Evolutionary conservation across 1,140 invertebrate genomes (phyloP).

Genomic region (Ptiloglossa arizonensis): DNA sequence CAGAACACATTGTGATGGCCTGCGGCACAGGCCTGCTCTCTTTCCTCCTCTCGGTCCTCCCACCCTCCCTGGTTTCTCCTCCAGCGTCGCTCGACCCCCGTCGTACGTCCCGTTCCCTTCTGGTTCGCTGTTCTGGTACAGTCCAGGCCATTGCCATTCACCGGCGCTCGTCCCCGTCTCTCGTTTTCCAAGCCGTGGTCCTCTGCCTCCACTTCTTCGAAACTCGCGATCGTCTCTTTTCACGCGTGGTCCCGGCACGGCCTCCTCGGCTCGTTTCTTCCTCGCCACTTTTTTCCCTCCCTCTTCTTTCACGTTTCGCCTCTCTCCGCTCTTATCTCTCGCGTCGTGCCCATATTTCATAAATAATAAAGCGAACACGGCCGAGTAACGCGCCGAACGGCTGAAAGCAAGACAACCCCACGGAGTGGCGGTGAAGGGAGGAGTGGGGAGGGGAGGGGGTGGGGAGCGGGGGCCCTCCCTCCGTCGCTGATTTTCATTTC

Average conservation of each 20-base stretch:
- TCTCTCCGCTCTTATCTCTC: not conserved
- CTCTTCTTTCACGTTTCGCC: conserved; percentile 1
- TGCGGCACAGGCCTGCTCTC: conserved; percentile 42
- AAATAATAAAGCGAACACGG: conserved; percentile 53
- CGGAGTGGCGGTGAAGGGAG: too few species aligned
- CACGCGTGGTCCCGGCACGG: not conserved
- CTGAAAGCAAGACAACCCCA: conserved; percentile 23
- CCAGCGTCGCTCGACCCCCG: not conserved
- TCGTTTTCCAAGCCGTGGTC: conserved; percentile 32
- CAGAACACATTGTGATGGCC: conserved; percentile 55
- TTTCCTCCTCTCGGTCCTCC: not conserved
- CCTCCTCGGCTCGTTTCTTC: conserved; percentile 17
- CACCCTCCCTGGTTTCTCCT: not conserved
- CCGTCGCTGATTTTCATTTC: conserved; percentile 52
- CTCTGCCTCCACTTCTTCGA: not conserved
- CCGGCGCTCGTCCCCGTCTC: conserved; percentile 24
- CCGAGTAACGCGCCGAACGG: conserved; percentile 38
- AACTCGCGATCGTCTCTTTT: not conserved
- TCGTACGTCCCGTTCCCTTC: too few species aligned
- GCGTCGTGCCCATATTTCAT: conserved; percentile 26
- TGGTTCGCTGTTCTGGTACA: conserved; percentile 19
- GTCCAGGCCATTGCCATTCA: conserved; percentile 50
- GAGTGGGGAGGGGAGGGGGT: too few species aligned
- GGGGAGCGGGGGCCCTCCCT: too few species aligned
- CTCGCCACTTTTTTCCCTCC: not conserved